Percentiles rank a stretch among this genome's conserved stretches.
Conservation (phyloP, 2,113 vertebrate species). For the Aleadryas rufinucha region DNA sequence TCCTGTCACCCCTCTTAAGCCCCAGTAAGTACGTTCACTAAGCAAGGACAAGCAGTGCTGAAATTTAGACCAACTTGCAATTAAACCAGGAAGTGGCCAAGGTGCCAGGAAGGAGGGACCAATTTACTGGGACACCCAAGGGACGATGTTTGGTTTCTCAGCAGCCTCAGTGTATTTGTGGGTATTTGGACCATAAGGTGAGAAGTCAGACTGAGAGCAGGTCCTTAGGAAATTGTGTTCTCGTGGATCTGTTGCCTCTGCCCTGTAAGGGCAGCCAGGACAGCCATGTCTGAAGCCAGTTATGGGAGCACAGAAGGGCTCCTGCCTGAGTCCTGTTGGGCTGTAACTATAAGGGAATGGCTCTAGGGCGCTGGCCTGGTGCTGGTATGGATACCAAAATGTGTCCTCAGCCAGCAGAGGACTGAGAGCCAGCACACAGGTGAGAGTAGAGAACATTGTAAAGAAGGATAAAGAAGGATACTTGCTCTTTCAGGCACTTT, state of each 20-base stretch:
- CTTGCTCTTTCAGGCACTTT: not conserved
- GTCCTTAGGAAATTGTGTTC: not conserved
- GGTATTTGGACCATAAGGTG: not conserved
- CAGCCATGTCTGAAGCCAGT: not conserved
- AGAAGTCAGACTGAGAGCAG: not conserved
- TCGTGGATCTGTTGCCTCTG: not conserved
- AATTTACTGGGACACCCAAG: not conserved
- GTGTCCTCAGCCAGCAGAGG: not conserved
- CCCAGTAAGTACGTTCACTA: not conserved
- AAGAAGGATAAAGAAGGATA: not conserved
- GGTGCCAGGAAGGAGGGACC: not conserved
- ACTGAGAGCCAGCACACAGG: not conserved
- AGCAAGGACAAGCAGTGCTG: not conserved
- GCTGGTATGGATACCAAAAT: not conserved
- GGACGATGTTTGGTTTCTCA: not conserved
- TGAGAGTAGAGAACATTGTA: not conserved
- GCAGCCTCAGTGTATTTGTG: not conserved
- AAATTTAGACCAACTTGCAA: not conserved
- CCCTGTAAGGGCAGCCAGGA: not conserved
- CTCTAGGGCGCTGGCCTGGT: not conserved
- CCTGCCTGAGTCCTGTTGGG: not conserved
- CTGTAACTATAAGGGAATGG: not conserved
- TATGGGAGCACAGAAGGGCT: not conserved
- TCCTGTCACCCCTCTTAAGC: not conserved
- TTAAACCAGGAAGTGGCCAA: conserved; percentile 2